Base-by-base conservation (phyloP, 2,113 vertebrate species). In the Tragulus kanchil region DNA sequence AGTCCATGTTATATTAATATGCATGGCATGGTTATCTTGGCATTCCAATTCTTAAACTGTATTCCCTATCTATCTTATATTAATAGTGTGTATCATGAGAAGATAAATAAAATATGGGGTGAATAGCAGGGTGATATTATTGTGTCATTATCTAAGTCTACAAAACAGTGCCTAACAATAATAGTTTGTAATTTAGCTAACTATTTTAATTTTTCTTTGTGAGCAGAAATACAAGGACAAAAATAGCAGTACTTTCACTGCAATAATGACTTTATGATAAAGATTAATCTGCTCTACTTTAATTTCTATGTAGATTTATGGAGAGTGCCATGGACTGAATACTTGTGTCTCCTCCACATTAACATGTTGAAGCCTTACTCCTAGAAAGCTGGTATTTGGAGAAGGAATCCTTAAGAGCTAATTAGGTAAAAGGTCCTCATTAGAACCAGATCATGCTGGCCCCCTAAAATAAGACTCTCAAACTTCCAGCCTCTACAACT, bases 151-250 rank as follows among this genome's bases (percentile, higher is more conserved):
- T 83, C n/a, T 52, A 31, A 65, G 71, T 79, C 45, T 54, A 67
- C 26, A 86, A 54, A 64, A n/a, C 15, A 94, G 26, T 93, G 5
- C 13, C 58, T 28, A 58, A 25, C 65, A 17, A 52, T 86, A 59
- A 64, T 92, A 84, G 82, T 85, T 89, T 73, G 56, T 36, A 85
- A 93, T 58, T 87, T 13, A 36, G 26, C 85, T 84, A 85, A 69
- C n/a, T 16, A 36, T 79, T 82, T 78, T 69, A 67, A 67, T 65
- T 95, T 42, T 89, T 28, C n/a, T 26, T 45, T 83, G n/a, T n/a
- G 8, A 95, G 31, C 25, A 61, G 56, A 64, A 85, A 64, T 56
- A 3, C 42, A 73, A n/a, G 26, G 54, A 64, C 56, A 90, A 50
- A 86, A 48, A 87, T 36, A 2, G 15, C 13, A 90, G 58, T 88